Evolutionary conservation across 2,113 vertebrate species (phyloP), one percentile per base, ranked within the genome.

Genomic region (Isurus oxyrinchus): DNA sequence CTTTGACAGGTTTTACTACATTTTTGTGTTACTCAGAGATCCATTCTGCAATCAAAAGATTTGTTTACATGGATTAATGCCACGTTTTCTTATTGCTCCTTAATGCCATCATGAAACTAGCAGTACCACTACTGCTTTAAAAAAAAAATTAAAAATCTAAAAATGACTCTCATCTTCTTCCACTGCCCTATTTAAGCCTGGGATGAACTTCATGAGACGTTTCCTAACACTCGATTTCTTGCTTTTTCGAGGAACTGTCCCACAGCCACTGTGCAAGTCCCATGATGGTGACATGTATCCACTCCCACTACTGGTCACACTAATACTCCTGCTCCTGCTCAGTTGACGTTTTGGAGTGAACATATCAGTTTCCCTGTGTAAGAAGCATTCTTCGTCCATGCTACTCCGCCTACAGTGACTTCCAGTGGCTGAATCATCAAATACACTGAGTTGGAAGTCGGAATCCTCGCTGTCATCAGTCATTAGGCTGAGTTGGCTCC

Each of bases 201-300:
- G 99, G 19, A 99, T 98, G 97, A 99, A 98, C 96, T 98, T 99
- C 84, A 99, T 21, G 21, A 99, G 98, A 0, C 98, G 98, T 96
- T 98, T 99, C 7, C 99, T 97, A 3, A 99, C 98, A 0, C 98
- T 99, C 72, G 96, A 96, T 96, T 97, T 98, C 96, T 98, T 98
- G 96, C 96, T 96, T 96, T 98, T 99, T 44, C 99, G 97, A 0
- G 99, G 99, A 53, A 99, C 97, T 0, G 99, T 99, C 35, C 99
- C 99, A 21, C 99, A 99, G 96, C 96, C 96, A 96, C 97, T 72
- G 10, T 96, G 94, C 10, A 97, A 96, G 3, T 99, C 98, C 98
- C 98, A 99, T 49, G 98, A 97, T 0, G 99, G 98, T 14, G 99
- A 99, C 97, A 98, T 96, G 55, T 98, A 98, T 96, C 96, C 97